A percentile compares a stretch with the other conserved stretches of the same genome.
Conservation (phyloP, 2,113 vertebrate genomes). For the Otis tarda region DNA sequence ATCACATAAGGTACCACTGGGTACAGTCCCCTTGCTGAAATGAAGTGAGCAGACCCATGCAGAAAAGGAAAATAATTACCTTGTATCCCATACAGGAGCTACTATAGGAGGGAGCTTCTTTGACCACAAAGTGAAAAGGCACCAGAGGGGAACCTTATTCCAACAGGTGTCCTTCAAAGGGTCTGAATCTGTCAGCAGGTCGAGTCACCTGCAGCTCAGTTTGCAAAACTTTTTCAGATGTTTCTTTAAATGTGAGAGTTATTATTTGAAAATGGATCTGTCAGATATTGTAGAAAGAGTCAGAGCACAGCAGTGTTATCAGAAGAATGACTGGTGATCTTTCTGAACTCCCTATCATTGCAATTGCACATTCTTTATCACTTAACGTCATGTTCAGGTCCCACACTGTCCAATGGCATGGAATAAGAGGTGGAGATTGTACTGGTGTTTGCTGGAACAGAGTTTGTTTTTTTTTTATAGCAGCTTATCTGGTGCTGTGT, state of each 20-base stretch:
- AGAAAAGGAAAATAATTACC: neutral
- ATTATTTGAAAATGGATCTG: neutral
- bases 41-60: neutral
- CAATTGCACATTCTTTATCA: neutral
- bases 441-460: neutral
- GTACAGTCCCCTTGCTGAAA: neutral
- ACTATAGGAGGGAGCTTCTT: neutral
- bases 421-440: neutral
- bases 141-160: neutral
- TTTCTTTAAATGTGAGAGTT: neutral
- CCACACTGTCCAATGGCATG: neutral
- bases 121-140: neutral
- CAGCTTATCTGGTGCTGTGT: neutral
- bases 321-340: neutral
- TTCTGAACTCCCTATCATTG: neutral
- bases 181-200: neutral
- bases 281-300: neutral
- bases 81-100: neutral
- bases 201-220: neutral
- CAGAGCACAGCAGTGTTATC: neutral
- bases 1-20: neutral
- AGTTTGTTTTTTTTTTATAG: neutral
- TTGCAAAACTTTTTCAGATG: neutral
- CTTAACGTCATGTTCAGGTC: neutral
- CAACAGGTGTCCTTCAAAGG: neutral